A percentile compares a stretch with the other conserved stretches of the same genome.
These are phyloP conservation scores for Euschistus heros DNA, from an alignment of 1,140 invertebrate genomes.

Conservation along the genomic window DNA sequence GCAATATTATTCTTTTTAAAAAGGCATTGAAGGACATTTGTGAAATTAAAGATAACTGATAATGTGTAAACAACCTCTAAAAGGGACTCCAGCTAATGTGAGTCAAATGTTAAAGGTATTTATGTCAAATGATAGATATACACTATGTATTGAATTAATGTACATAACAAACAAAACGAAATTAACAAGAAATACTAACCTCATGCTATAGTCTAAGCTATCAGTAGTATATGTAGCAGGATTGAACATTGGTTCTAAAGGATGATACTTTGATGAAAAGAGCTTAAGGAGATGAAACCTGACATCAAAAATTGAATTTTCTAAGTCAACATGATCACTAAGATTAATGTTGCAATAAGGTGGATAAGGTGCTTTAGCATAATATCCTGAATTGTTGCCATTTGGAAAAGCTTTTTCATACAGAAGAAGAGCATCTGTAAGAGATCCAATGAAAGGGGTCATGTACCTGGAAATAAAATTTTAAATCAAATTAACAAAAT, in stretches of 20 bases:
- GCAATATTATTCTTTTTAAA: too few species aligned
- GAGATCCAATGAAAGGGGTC: conserved; percentile 48
- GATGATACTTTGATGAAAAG: conserved; percentile 50
- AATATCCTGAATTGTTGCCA: conserved; percentile 35
- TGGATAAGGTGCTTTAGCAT: conserved; percentile 44
- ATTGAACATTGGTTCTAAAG: conserved; percentile 58
- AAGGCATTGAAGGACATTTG: too few species aligned
- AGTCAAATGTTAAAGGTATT: too few species aligned
- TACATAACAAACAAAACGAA: too few species aligned
- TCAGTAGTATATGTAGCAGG: conserved; percentile 66
- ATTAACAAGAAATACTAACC: conserved; percentile 37
- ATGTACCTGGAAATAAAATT: conserved; percentile 43
- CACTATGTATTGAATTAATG: too few species aligned
- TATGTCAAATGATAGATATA: too few species aligned
- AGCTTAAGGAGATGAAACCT: conserved; percentile 75
- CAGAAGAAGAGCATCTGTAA: conserved; percentile 52
- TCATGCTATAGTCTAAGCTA: conserved; percentile 69
- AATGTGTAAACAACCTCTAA: too few species aligned
- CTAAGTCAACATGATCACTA: conserved; percentile 23
- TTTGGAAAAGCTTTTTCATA: conserved; percentile 54
- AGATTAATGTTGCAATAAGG: conserved; percentile 36
- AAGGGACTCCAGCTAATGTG: too few species aligned
- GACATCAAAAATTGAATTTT: conserved; percentile 49
- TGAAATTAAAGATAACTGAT: too few species aligned
- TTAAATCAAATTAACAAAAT: conserved; percentile 11